phyloP scores from a whole-genome alignment of 1,140 invertebrate species.

The Lanistes nyassanus region DNA sequence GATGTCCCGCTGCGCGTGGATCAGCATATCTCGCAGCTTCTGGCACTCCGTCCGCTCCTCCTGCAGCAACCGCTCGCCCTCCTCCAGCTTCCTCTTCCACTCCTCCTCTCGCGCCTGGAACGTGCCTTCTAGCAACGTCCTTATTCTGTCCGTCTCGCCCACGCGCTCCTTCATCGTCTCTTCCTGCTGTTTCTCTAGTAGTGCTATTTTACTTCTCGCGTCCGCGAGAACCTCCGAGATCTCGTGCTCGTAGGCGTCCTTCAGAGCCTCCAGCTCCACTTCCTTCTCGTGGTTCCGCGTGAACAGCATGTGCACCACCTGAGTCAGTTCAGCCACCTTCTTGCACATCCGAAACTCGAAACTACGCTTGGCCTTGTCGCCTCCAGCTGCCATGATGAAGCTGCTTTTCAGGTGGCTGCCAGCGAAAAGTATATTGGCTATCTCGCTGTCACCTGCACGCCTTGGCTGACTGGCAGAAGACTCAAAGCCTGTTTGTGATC shows the following conservation, averaged over 20 bases:
- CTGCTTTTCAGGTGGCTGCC: too few species aligned
- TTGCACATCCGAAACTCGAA: slow-evolving; percentile 66
- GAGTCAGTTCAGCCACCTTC: slow-evolving; percentile 65
- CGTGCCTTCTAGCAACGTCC: slow-evolving; percentile 41
- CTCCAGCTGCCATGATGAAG: slow-evolving; percentile 4
- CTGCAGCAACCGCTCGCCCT: slow-evolving; percentile 43
- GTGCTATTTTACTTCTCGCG: slow-evolving; percentile 42
- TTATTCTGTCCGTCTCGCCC: slow-evolving; percentile 33
- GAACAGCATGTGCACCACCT: slow-evolving; percentile 66
- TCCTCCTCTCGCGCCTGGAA: slow-evolving; percentile 43
- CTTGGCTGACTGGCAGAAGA: too few species aligned
- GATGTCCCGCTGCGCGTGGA: slow-evolving; percentile 60
- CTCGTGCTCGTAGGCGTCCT: slow-evolving; percentile 61
- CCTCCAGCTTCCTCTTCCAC: slow-evolving; percentile 43
- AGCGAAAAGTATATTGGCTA: too few species aligned
- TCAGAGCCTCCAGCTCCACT: slow-evolving; percentile 62
- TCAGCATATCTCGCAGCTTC: slow-evolving; percentile 59
- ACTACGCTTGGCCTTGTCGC: slow-evolving; percentile 52
- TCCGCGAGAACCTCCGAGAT: slow-evolving; percentile 55
- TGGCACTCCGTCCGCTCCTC: slow-evolving; percentile 60
- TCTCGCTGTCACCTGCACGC: too few species aligned
- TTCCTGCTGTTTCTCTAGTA: slow-evolving; percentile 45
- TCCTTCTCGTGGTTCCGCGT: slow-evolving; percentile 65
- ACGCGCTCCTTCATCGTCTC: slow-evolving; percentile 32
- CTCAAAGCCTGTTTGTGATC: too few species aligned